Percentiles rank a stretch among this genome's conserved stretches.
Evolutionary conservation across 92 coral and sea anemone genomes (phyloP).

Genomic region (Porites rus): DNA sequence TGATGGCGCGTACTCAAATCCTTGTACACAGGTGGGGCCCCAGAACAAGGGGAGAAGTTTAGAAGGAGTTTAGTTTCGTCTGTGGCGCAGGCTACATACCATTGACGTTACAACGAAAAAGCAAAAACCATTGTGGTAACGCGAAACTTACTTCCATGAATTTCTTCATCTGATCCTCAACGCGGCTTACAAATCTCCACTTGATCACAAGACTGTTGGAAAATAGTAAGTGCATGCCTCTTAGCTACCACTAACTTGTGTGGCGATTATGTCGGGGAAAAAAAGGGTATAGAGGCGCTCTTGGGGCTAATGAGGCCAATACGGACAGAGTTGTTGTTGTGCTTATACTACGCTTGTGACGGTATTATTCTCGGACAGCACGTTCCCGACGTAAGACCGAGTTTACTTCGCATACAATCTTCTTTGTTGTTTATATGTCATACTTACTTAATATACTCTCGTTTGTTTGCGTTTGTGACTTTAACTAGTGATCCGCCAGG

Average conservation of each 20-base stretch:
- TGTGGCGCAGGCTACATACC: too few relatives aligned
- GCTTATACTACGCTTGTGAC: too few relatives aligned
- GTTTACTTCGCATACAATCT: not conserved
- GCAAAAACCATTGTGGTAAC: not conserved
- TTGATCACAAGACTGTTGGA: constrained; percentile 84
- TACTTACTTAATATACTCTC: constrained; percentile 96
- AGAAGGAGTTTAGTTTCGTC: too few relatives aligned
- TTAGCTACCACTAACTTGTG: not conserved
- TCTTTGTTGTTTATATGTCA: not conserved
- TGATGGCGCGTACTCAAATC: too few relatives aligned
- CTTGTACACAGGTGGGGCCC: too few relatives aligned
- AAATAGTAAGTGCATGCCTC: not conserved
- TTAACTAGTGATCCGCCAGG: constrained; percentile 88
- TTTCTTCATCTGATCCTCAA: constrained; percentile 96
- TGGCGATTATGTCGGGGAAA: not conserved
- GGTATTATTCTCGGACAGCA: too few relatives aligned
- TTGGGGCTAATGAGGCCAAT: too few relatives aligned
- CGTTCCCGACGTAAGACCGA: too few relatives aligned
- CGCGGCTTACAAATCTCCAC: constrained; percentile 99
- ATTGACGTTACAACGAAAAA: too few relatives aligned
- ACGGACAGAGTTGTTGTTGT: too few relatives aligned
- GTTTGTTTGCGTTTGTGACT: constrained; percentile 90
- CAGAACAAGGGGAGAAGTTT: too few relatives aligned
- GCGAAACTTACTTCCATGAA: constrained; percentile 84
- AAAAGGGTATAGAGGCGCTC: too few relatives aligned